A percentile compares a stretch with the other conserved stretches of the same genome.
phyloP scores from a whole-genome alignment of 2,888 invertebrate species.

The Melanophora roralis region DNA sequence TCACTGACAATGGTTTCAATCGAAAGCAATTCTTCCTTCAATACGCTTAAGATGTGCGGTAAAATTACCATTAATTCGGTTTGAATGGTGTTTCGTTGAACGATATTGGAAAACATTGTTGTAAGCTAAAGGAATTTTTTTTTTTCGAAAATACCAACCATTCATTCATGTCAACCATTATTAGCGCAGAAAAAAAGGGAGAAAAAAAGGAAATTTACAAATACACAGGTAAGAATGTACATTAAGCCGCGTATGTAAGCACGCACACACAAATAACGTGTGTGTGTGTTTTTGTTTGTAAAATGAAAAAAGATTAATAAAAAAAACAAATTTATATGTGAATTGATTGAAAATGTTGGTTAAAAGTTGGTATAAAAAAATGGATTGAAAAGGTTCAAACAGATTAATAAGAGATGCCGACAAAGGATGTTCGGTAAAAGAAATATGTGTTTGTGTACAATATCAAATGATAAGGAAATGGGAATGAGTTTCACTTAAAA shows the following conservation, averaged over 20 bases:
- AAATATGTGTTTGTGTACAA: background rate
- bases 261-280: background rate
- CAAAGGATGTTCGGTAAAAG: background rate
- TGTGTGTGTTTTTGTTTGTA: too few species aligned
- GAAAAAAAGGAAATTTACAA: background rate
- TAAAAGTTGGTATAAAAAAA: slow-evolving; percentile 12
- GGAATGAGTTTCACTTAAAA: too few species aligned
- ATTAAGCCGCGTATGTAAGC: background rate
- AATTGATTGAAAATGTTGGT: slow-evolving; percentile 30
- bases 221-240: background rate
- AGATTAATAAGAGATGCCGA: background rate
- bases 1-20: slow-evolving; percentile 68
- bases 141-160: slow-evolving; percentile 6
- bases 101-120: slow-evolving; percentile 79
- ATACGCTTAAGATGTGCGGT: slow-evolving; percentile 77
- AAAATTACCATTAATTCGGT: slow-evolving; percentile 79
- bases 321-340: background rate
- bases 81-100: slow-evolving; percentile 79
- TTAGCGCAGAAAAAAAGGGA: slow-evolving; percentile 38
- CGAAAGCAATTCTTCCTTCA: slow-evolving; percentile 73
- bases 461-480: background rate
- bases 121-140: slow-evolving; percentile 65
- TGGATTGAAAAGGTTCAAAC: background rate
- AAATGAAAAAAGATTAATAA: background rate
- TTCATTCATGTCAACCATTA: slow-evolving; percentile 47